Evolutionary conservation across 2,113 vertebrate genomes (phyloP), one percentile per base, ranked within the genome.

Genomic region (Cranoglanis bouderius): DNA sequence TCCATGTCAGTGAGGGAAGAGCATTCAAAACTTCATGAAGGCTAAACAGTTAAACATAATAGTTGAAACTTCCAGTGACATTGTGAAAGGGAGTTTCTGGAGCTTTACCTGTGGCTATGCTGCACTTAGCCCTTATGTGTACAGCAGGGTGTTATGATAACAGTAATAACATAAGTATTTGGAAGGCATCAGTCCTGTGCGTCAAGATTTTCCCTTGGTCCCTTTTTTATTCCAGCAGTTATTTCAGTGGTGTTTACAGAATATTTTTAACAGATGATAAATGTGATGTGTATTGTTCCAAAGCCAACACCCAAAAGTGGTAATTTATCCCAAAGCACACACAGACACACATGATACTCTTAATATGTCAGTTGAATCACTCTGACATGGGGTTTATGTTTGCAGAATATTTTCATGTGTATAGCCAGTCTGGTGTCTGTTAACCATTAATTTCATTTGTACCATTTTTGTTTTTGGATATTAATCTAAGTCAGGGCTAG

Each of bases 351-450:
- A 38, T 10, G 18, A 74, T 40, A 8, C 38, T 40, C 2, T 85
- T 70, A 81, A 38, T 65, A 53, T 84, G 46, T 67, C 57, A 32
- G 55, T 84, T 84, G 43, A 84, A 72, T 77, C 32, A 67, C 65
- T 85, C 38, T 72, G 65, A 46, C 70, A 51, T 72, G 83, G 57
- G 9, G 63, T 63, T 51, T 43, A 32, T 83, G 75, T 70, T 19
- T 72, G 4, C 12, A 26, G 18, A 16, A 29, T 57, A 84, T 75
- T 78, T 85, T n/a, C 72, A 40, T 24, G 59, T 87, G 82, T 85
- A 86, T 26, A 72, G 70, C 65, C 26, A 61, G 80, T 61, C 38
- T 32, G 70, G 40, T 51, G 74, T 86, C 59, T 63, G 51, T 63
- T 86, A 18, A 49, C 53, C 43, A 77, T 83, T 65, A 85, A 72